Evolutionary conservation across 1,140 invertebrate species (phyloP), one percentile per base, ranked within the genome.

Genomic region (Oryzaephilus surinamensis): DNA sequence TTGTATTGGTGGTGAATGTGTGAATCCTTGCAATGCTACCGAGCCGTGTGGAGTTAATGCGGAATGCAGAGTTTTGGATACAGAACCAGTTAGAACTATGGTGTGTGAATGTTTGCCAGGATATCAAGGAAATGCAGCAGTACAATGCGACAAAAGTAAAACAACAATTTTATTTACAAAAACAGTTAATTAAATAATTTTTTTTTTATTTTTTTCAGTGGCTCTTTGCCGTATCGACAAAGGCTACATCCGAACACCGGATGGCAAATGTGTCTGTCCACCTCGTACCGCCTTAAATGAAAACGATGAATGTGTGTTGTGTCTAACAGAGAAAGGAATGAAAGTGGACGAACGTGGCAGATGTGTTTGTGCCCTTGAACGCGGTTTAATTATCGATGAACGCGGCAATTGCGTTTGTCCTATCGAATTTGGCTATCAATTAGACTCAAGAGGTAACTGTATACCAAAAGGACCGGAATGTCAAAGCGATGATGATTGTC

Each of bases 51-150:
- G 83, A 19, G 69, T 74, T 6, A 89, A 89, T 45, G 80, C 86
- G 0, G 67, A 76, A 35, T 94, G 90, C 52, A 76, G 74, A 32
- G 78, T 91, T 1, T 60, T 84, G 3, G 81, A 92, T 52, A 87
- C 88, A 0, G 62, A 76, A 14, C 85, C 88, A 1, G 78, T 92
- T 0, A 72, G 82, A 51, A 91, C 87, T 10, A 87, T 92, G 84
- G 76, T 86, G 38, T 94, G 90, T 50, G 76, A 84, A 59, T 93
- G 89, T 57, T 56, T 82, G n/a, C 79, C 82, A 15, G 84, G 85
- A 29, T 90, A 84, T 57, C 76, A 75, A 60, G 84, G 84, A 59
- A 84, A 86, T 57, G 84, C 84, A 12, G 75, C 82, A 14, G 69
- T 81, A 23, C 71, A 79, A 53, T 88, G 84, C 55, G 78, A 80